Evolutionary conservation across 2,888 invertebrate species (phyloP).

Genomic region (Hirtodrosophila confusa): DNA sequence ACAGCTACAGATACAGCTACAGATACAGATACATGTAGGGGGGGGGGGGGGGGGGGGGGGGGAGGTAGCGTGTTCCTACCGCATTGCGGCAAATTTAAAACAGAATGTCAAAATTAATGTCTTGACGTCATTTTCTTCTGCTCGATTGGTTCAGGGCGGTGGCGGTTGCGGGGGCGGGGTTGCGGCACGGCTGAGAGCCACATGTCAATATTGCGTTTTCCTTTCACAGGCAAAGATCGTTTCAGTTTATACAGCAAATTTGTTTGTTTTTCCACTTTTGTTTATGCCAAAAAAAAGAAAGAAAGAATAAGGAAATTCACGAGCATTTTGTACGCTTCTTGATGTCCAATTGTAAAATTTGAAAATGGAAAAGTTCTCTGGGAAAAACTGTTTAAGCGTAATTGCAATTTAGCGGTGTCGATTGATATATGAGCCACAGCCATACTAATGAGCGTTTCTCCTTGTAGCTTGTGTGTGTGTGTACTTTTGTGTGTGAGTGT

Average conservation of each 20-base stretch:
- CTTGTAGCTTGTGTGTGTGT: conserved; percentile 18
- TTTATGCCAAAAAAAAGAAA: conserved; percentile 62
- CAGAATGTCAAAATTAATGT: conserved; percentile 74
- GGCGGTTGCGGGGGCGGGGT: neutral
- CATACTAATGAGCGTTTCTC: conserved; percentile 13
- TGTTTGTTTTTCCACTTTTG: conserved; percentile 71
- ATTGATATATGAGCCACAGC: conserved; percentile 32
- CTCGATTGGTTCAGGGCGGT: conserved; percentile 20
- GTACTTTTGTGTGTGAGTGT: neutral
- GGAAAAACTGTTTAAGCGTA: conserved; percentile 30
- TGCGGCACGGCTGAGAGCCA: conserved; percentile 41
- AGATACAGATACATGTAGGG: too few species aligned
- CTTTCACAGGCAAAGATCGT: conserved; percentile 45
- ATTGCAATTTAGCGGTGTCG: conserved; percentile 39
- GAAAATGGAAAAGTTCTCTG: conserved; percentile 16
- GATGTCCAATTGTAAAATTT: conserved; percentile 22
- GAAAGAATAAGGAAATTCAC: conserved; percentile 33
- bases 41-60: too few species aligned
- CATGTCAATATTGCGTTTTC: conserved; percentile 77
- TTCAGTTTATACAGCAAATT: conserved; percentile 37
- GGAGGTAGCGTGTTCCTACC: conserved; percentile 15
- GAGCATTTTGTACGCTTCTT: conserved; percentile 49
- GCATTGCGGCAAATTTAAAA: conserved; percentile 56
- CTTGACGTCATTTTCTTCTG: conserved; percentile 70
- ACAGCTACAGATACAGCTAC: too few species aligned